Percentiles rank a stretch among this genome's conserved stretches.
These are phyloP conservation scores for Pogonomyrmex californicus DNA, from an alignment of 1,140 invertebrate species.

Conservation along the genomic window DNA sequence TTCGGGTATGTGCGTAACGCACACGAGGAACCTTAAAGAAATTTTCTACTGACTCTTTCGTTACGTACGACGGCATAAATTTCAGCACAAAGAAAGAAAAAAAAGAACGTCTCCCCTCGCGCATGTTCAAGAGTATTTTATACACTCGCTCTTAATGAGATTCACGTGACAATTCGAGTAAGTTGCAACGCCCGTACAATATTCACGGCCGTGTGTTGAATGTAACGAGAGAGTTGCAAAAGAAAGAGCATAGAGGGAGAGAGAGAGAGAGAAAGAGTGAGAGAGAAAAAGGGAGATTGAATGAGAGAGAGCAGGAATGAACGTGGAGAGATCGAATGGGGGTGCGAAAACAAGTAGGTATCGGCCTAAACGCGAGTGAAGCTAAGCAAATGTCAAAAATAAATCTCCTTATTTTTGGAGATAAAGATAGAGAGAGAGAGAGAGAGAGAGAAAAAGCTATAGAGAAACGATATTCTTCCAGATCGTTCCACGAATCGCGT, in stretches of 20 bases:
- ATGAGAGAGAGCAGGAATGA: not conserved
- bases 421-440: not conserved
- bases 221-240: conserved; percentile 48
- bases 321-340: not conserved
- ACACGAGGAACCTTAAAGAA: conserved; percentile 18
- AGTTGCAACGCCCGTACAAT: not conserved
- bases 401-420: not conserved
- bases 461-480: conserved; percentile 33
- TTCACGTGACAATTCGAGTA: conserved; percentile 20
- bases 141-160: not conserved
- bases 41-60: conserved; percentile 60
- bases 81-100: not conserved
- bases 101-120: not conserved
- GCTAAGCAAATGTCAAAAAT: not conserved
- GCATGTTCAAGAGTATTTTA: conserved; percentile 26
- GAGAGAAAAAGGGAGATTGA: conserved; percentile 10
- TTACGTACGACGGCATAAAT: conserved; percentile 40
- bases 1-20: conserved; percentile 57
- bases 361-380: conserved; percentile 76
- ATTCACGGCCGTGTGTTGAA: conserved; percentile 6
- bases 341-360: conserved; percentile 63
- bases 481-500: conserved; percentile 53
- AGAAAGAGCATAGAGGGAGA: conserved; percentile 1
- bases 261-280: conserved; percentile 10
- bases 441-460: too few species aligned